Percentiles rank a stretch among this genome's conserved stretches.
Conservation (phyloP, 2,797 vertebrate genomes). For the Aphelocoma californica region DNA sequence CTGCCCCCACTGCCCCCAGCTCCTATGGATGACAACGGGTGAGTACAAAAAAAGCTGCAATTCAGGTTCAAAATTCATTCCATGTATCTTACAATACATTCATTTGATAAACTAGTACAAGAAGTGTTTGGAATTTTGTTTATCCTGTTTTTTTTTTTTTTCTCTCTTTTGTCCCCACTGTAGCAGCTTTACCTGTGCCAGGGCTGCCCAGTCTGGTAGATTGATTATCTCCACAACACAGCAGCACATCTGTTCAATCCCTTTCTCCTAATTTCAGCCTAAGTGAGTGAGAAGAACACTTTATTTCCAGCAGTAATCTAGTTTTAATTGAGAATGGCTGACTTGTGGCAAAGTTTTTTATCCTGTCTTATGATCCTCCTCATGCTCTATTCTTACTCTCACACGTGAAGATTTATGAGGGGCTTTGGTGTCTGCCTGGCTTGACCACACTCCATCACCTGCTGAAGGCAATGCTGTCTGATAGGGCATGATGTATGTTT, state of each 20-base stretch:
- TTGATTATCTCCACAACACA: not conserved
- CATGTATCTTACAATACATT: not conserved
- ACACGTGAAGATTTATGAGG: not conserved
- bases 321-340: not conserved
- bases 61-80: not conserved
- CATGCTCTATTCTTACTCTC: not conserved
- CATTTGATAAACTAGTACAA: not conserved
- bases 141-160: rapidly evolving
- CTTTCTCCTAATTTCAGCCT: not conserved
- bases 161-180: not conserved
- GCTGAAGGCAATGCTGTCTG: not conserved
- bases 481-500: not conserved
- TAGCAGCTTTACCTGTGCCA: not conserved
- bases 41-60: not conserved
- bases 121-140: not conserved
- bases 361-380: not conserved
- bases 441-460: not conserved
- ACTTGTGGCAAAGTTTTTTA: not conserved
- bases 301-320: constrained; percentile 8
- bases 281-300: not conserved
- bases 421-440: not conserved
- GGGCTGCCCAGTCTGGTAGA: not conserved
- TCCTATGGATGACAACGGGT: not conserved
- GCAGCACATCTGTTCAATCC: not conserved
- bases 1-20: too few relatives aligned